phyloP scores from a whole-genome alignment of 2,888 invertebrate species.

The Nephrocerus scutellatus region DNA sequence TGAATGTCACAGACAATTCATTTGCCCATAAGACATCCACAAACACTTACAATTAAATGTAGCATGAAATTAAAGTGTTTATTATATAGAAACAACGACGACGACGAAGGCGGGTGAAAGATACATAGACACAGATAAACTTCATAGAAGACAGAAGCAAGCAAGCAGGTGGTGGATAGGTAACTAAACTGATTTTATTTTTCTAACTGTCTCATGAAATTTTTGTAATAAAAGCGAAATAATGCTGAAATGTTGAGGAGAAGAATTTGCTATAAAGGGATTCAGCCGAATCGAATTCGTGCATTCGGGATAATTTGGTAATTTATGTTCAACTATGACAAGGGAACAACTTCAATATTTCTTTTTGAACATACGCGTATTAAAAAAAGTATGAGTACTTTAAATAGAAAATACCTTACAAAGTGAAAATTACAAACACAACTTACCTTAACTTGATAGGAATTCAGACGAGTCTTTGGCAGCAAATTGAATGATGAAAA shows the following conservation, averaged over 20 bases:
- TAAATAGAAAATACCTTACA: background rate
- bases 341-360: background rate
- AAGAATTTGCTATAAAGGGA: conserved; percentile 1
- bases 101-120: conserved; percentile 2
- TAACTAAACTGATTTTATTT: no score
- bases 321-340: no score
- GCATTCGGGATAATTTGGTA: conserved; percentile 7
- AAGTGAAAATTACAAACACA: background rate
- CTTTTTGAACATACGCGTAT: background rate
- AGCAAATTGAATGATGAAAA: conserved; percentile 91
- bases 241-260: conserved; percentile 1
- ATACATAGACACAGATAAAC: conserved; percentile 17
- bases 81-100: conserved; percentile 15
- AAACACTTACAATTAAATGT: conserved; percentile 29
- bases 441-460: conserved; percentile 97
- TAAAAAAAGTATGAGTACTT: conserved; percentile 5
- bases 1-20: conserved; percentile 21
- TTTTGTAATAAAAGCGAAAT: background rate
- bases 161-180: no score
- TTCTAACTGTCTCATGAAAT: conserved; percentile 4
- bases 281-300: no score
- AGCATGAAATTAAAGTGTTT: conserved; percentile 38
- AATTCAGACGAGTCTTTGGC: conserved; percentile 93
- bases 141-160: conserved; percentile 19
- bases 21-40: conserved; percentile 7